A percentile compares a stretch with the other conserved stretches of the same genome.
Conservation (phyloP, 2,797 vertebrate genomes). For the Gymnothorax javanicus region DNA sequence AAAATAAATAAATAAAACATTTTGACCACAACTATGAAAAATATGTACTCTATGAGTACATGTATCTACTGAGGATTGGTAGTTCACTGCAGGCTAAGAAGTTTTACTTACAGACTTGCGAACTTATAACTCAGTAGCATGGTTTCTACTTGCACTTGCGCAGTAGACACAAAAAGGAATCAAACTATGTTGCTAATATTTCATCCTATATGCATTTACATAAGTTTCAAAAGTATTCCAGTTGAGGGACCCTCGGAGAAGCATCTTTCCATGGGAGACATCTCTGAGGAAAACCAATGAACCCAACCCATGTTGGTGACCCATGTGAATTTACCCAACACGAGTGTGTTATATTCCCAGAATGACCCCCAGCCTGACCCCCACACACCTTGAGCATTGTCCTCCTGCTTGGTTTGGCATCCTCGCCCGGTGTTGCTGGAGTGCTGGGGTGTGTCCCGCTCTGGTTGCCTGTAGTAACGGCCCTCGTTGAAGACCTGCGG, state of each 20-base stretch:
- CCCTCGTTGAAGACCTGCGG: constrained; percentile 95
- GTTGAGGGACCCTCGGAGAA: neutral
- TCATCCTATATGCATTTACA: neutral
- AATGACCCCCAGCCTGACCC: neutral
- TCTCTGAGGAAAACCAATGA: neutral
- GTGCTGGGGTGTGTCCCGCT: constrained; percentile 78
- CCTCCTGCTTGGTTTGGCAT: constrained; percentile 87
- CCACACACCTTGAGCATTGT: constrained; percentile 86
- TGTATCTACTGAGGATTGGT: too few species aligned
- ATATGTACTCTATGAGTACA: too few species aligned
- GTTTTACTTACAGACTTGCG: too few species aligned
- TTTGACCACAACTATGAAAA: neutral
- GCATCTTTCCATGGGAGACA: constrained; percentile 4
- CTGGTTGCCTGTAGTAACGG: constrained; percentile 82
- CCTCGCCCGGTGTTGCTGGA: constrained; percentile 83
- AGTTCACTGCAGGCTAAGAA: too few species aligned
- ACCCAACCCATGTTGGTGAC: neutral
- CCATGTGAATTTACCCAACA: neutral
- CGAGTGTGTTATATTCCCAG: neutral
- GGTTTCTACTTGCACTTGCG: too few species aligned
- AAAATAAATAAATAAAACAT: neutral
- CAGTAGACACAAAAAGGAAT: neutral
- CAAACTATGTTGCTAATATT: neutral
- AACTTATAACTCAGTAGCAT: too few species aligned
- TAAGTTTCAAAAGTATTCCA: neutral